Conservation (phyloP, 2,888 invertebrate genomes). For the Andrena bicolor region DNA sequence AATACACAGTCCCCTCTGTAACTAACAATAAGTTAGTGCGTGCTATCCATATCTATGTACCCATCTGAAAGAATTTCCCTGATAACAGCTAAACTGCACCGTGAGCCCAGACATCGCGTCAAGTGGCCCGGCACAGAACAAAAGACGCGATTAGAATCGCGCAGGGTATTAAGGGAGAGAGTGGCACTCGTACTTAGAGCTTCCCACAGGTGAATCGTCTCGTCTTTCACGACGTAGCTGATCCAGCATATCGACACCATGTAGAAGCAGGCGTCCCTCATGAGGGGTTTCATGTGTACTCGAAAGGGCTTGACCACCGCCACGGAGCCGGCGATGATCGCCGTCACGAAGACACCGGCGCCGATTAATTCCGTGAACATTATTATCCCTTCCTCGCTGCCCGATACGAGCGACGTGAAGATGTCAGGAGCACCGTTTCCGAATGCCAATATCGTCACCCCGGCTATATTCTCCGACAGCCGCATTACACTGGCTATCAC, state of each 20-base stretch:
- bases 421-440: conserved; percentile 91
- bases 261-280: conserved; percentile 80
- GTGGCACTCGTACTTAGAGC: conserved; percentile 82
- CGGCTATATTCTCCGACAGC: conserved; percentile 87
- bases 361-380: conserved; percentile 86
- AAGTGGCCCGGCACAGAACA: conserved; percentile 5
- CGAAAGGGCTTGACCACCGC: conserved; percentile 87
- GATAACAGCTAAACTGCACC: too few species aligned
- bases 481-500: conserved; percentile 85
- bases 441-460: conserved; percentile 90
- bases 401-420: conserved; percentile 87
- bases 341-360: conserved; percentile 88
- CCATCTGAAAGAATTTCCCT: too few species aligned
- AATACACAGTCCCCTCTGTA: too few species aligned
- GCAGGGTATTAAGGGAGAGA: neutral
- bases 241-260: conserved; percentile 85
- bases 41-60: too few species aligned
- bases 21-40: too few species aligned
- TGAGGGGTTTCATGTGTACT: conserved; percentile 73
- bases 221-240: conserved; percentile 85
- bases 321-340: conserved; percentile 87
- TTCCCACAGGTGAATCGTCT: conserved; percentile 85
- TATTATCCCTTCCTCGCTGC: conserved; percentile 83
- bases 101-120: too few species aligned
- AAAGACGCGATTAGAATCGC: conserved; percentile 4